These are phyloP conservation scores for Cinara cedri DNA, from an alignment of 2,888 invertebrate genomes.

Conservation along the genomic window DNA sequence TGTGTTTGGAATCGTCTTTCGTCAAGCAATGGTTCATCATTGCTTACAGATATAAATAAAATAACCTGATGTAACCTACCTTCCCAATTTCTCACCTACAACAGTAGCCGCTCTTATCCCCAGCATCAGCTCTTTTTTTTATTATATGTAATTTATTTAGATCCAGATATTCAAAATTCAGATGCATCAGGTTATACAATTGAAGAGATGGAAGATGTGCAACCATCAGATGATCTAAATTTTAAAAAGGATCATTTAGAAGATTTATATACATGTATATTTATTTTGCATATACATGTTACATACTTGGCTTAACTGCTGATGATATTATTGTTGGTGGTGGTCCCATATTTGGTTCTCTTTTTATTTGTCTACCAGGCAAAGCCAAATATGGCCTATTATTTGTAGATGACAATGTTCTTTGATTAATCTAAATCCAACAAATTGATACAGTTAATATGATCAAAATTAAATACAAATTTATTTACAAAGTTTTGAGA, in stretches of 20 bases:
- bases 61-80: too few species aligned
- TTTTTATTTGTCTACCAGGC: conserved; percentile 12
- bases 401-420: neutral
- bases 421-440: conserved; percentile 48
- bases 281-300: too few species aligned
- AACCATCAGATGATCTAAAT: conserved; percentile 1
- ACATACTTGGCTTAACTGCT: conserved; percentile 42
- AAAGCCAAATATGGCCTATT: conserved; percentile 17
- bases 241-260: neutral
- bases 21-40: too few species aligned
- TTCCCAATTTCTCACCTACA: too few species aligned
- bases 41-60: too few species aligned
- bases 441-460: conserved; percentile 5
- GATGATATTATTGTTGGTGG: conserved; percentile 25
- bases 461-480: neutral
- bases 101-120: too few species aligned
- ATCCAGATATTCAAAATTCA: neutral
- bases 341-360: neutral
- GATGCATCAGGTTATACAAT: conserved; percentile 32
- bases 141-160: neutral
- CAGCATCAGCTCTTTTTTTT: too few species aligned
- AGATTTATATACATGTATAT: too few species aligned
- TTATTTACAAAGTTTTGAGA: conserved; percentile 50
- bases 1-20: too few species aligned
- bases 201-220: conserved; percentile 39